Base-by-base conservation (phyloP, 2,113 vertebrate species). In the Neodontobutis hainanensis region DNA sequence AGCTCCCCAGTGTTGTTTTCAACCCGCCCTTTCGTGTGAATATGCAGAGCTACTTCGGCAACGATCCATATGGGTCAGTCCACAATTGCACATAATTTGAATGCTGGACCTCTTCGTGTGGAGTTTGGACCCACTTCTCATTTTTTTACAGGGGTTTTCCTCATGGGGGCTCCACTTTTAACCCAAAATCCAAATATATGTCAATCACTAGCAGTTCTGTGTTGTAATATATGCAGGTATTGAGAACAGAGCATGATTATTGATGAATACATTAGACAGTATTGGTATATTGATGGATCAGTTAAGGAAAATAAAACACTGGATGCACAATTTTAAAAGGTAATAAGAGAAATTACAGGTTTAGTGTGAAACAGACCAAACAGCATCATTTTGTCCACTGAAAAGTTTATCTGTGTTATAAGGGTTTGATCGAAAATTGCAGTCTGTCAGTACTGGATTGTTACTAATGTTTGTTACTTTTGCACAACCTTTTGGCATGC, bases 51-150 rank as follows among this genome's bases (percentile, higher is more conserved):
- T 73, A 63, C 61, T 80, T 62, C n/a, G 49, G 38, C 70, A 65
- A 45, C 16, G 44, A 15, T 70, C 56, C 40, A 72, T 7, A 53
- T 36, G 45, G 65, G 68, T 66, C 73, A 68, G 5, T 82, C 47
- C 67, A 46, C 58, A 79, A 65, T 70, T 65, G 61, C 65, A 44
- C 51, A 57, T 59, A 65, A 77, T 75, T 65, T 70, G 45, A 73
- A 65, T 9, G 0, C 14, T 75, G 36, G 59, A 51, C 9, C 6
- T 62, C 34, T 63, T 42, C 63, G 35, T 86, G 58, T 61, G 50
- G 7, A 69, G 58, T 64, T 75, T 82, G 74, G 68, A 75, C 11
- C 16, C 12, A n/a, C 44, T 82, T 16, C 42, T 9, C 4, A 19
- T 61, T 68, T 77, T 27, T 27, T 74, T 38, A 49, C 51, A 52